Evolutionary conservation across 2,888 invertebrate species (phyloP), one percentile per base, ranked within the genome.

Genomic region (Noctua pronuba): DNA sequence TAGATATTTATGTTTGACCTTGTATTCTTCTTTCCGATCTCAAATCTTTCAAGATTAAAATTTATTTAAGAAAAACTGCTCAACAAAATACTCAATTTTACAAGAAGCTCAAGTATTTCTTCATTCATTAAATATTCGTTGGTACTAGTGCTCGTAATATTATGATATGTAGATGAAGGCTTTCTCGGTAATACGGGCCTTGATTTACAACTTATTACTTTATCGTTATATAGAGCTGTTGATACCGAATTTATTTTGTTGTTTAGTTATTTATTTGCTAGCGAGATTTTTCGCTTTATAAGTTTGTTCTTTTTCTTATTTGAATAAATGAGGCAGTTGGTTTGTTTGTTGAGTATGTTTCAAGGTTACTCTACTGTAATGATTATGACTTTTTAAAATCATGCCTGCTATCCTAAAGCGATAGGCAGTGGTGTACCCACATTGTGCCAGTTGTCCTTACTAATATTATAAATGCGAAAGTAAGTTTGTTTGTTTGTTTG

Each of bases 121-220:
- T 16, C 58, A 72, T 69, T 73, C 69, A 73, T 69, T n/a, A 81
- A 80, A 81, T 77, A 81, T 80, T 72, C 64, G n/a, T 11, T 41
- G n/a, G 44, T 24, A 60, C 31, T 64, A 55, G 46, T 55, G 35
- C 58, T 60, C 16, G 67, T 71, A 21, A 41, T 69, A 72, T 80
- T 81, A 77, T 58, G n/a, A 68, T 77, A 81, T 77, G 77, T 52
- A 81, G 69, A 83, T 73, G 60, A 75, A 79, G 69, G 69, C 64
- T 68, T 71, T 71, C 35, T 60, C 31, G 2, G 46, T 72, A 60
- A 79, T 69, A 64, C 68, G 41, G 16, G 3, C 60, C 46, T 82
- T 79, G 79, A 79, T 83, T 82, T 82, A 83, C 28, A 76, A 73
- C 71, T 67, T 67, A 67, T 46, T 70, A 62, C 73, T 68, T 70